Evolutionary conservation across 2,797 vertebrate species (phyloP), one percentile per base, ranked within the genome.

Genomic region (Diplodus sargus): DNA sequence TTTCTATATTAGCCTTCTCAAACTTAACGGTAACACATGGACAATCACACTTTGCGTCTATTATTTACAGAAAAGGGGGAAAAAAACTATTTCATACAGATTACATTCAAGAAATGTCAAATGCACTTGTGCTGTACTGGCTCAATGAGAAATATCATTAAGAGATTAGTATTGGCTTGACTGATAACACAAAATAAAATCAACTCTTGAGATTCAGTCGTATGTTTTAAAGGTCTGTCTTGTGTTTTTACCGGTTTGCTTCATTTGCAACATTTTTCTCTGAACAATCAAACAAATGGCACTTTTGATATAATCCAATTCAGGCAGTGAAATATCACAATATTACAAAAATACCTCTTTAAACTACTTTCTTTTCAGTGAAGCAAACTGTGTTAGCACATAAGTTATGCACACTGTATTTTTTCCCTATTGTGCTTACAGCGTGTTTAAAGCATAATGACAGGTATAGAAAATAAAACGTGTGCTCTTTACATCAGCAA

Each of bases 51-150:
- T 86, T 90, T 84, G 65, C 91, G 92, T 93, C 91, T 92, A 54
- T 85, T 96, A 96, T 96, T 96, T 96, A 98, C 95, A 97, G 77
- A 75, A 76, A 86, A 85, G 83, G 92, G 92, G 69, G 76, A 89
- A 93, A 82, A 76, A 82, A 39, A 89, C 78, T 67, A 89, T 90
- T 92, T 88, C 78, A 92, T 91, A 93, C 81, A 89, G 85, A 93
- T 94, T 95, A 96, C 96, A 96, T 96, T 97, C 95, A 96, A 94
- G 84, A 67, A 84, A 89, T 85, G 82, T 88, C 79, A 91, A 85
- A 91, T 88, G 82, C 83, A 89, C 78, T 76, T 91, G 83, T 90
- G 88, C 85, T 93, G 89, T 57, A 88, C 84, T 92, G 92, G 93
- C 92, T 95, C 91, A 89, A 87, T 84, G 34, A 73, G 60, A 86